Conservation (phyloP, 2,797 vertebrate species). For the Neoniphon sammara region DNA sequence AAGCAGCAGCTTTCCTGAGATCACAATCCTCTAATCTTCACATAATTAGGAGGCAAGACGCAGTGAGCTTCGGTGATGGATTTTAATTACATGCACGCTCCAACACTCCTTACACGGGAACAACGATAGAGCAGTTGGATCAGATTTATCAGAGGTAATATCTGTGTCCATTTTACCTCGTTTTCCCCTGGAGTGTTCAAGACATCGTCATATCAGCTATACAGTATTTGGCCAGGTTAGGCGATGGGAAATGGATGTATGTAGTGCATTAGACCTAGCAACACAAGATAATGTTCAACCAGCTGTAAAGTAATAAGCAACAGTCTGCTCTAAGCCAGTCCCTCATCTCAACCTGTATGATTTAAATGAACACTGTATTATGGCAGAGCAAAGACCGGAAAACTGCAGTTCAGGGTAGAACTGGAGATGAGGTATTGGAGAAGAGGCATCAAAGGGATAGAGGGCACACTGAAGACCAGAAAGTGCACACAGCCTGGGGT, state of each 20-base stretch:
- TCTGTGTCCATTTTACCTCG: constrained; percentile 39
- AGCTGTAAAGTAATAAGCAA: constrained; percentile 40
- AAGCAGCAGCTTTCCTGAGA: constrained; percentile 45
- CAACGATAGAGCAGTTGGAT: constrained; percentile 61
- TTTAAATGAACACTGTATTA: constrained; percentile 34
- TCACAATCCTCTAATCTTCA: constrained; percentile 56
- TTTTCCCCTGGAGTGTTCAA: constrained; percentile 43
- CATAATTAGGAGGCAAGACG: constrained; percentile 64
- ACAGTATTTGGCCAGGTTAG: constrained; percentile 49
- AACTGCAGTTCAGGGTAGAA: constrained; percentile 51
- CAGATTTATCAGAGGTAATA: constrained; percentile 43
- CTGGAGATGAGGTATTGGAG: constrained; percentile 49
- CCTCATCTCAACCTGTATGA: constrained; percentile 31
- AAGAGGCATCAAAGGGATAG: constrained; percentile 65
- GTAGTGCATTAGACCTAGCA: constrained; percentile 27
- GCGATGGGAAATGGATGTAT: constrained; percentile 28
- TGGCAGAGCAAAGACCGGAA: constrained; percentile 37
- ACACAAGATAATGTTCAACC: constrained; percentile 20
- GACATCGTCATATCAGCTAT: constrained; percentile 25
- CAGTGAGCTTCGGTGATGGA: constrained; percentile 46
- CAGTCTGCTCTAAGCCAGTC: constrained; percentile 38
- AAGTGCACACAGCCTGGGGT: constrained; percentile 45
- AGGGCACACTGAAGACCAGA: constrained; percentile 46
- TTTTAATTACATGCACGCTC: constrained; percentile 74
- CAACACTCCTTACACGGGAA: constrained; percentile 54